A percentile compares a stretch with the other conserved stretches of the same genome.
Evolutionary conservation across 2,888 invertebrate genomes (phyloP).

Genomic region (Exocentrus adspersus): DNA sequence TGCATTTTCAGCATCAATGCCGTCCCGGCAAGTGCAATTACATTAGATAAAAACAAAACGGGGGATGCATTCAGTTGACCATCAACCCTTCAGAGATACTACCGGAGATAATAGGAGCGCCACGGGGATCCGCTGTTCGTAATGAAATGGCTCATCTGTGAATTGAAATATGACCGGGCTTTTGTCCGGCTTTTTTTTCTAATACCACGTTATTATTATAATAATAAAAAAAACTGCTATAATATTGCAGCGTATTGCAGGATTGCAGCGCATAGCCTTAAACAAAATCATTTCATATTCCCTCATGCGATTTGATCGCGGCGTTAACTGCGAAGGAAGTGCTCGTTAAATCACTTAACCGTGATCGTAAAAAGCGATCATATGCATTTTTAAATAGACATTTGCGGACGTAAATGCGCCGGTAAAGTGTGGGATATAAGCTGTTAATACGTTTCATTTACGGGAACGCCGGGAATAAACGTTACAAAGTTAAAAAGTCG

Average conservation of each 20-base stretch:
- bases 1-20: conserved; percentile 50
- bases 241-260: too few species aligned
- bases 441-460: conserved; percentile 12
- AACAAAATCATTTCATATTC: too few species aligned
- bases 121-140: conserved; percentile 4
- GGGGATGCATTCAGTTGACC: conserved; percentile 23
- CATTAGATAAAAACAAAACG: conserved; percentile 43
- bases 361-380: neutral
- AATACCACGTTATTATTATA: conserved; percentile 10
- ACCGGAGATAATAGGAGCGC: conserved; percentile 6
- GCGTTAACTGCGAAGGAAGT: neutral
- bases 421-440: conserved; percentile 6
- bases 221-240: too few species aligned
- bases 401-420: conserved; percentile 3
- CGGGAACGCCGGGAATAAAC: conserved; percentile 1
- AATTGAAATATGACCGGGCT: conserved; percentile 21
- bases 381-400: conserved; percentile 18
- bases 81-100: conserved; percentile 14
- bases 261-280: too few species aligned
- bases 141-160: conserved; percentile 29
- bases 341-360: conserved; percentile 8
- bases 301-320: neutral
- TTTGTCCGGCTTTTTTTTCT: conserved; percentile 15
- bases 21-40: conserved; percentile 47
- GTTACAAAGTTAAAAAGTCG: conserved; percentile 23